These are phyloP conservation scores for Microtus ochrogaster DNA, from an alignment of 2,113 vertebrate species.

Conservation along the genomic window DNA sequence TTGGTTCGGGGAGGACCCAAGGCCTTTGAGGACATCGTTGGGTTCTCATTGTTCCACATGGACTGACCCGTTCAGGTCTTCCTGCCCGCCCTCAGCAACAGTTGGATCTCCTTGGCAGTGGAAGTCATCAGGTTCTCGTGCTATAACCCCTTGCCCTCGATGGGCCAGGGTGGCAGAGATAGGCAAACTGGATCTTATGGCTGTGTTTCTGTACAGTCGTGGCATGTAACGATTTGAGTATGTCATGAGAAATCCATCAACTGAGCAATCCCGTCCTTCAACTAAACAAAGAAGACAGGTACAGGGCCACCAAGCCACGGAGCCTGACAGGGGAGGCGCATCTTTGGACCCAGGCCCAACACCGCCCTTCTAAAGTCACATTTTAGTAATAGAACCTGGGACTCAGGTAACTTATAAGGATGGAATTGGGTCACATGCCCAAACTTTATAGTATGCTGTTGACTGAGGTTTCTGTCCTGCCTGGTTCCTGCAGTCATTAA, in stretches of 20 bases:
- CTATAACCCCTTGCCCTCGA: too few relatives aligned
- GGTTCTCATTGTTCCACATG: not conserved
- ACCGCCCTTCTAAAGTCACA: not conserved
- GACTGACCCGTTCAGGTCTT: not conserved
- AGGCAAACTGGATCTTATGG: not conserved
- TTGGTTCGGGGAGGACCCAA: not conserved
- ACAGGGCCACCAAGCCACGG: not conserved
- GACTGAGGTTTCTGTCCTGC: too few relatives aligned
- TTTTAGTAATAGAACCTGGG: not conserved
- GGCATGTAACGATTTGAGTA: not conserved
- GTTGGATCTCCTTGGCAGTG: not conserved
- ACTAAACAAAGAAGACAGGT: not conserved
- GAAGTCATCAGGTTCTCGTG: not conserved
- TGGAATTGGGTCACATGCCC: not conserved
- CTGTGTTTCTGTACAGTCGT: not conserved
- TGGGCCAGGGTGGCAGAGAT: not conserved
- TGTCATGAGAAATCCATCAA: not conserved
- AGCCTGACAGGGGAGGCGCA: not conserved
- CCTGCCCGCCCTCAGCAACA: not conserved
- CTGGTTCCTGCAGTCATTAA: too few relatives aligned
- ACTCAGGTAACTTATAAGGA: not conserved
- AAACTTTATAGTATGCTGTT: too few relatives aligned
- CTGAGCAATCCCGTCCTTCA: not conserved
- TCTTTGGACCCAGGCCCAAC: too few relatives aligned
- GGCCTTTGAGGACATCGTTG: not conserved